phyloP scores from a whole-genome alignment of 1,140 invertebrate genomes.

The Calosoma granatense region DNA sequence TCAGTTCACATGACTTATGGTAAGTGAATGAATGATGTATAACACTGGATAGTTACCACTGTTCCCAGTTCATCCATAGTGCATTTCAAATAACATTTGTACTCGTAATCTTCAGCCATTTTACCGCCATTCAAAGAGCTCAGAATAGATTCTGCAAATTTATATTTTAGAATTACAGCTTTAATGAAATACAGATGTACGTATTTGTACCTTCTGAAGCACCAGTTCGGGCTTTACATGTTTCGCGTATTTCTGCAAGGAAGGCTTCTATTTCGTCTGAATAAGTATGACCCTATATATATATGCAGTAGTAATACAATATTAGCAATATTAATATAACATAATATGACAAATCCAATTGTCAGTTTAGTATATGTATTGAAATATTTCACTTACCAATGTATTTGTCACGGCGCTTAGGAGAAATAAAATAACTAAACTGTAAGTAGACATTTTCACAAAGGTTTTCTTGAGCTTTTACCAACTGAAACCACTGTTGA shows the following conservation, averaged over 20 bases:
- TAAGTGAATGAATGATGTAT: too few species aligned
- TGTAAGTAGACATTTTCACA: neutral
- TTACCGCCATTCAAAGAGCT: neutral
- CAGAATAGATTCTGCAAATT: neutral
- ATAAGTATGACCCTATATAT: neutral
- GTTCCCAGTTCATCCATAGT: neutral
- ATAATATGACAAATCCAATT: neutral
- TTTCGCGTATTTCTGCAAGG: neutral
- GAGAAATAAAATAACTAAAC: too few species aligned
- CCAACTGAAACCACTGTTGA: neutral
- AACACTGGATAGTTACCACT: too few species aligned
- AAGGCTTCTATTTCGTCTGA: neutral
- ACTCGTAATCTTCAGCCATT: neutral
- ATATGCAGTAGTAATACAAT: too few species aligned
- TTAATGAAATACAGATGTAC: too few species aligned
- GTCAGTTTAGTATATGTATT: neutral
- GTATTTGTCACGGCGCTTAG: too few species aligned
- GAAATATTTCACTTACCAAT: neutral
- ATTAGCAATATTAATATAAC: too few species aligned
- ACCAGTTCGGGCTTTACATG: neutral
- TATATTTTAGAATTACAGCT: neutral
- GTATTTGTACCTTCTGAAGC: neutral
- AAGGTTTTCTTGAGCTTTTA: neutral
- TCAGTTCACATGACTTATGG: too few species aligned
- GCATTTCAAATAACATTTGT: slow-evolving; percentile 1